A percentile compares a stretch with the other conserved stretches of the same genome.
Evolutionary conservation across 2,113 vertebrate species (phyloP).

Genomic region (Halichoeres trimaculatus): DNA sequence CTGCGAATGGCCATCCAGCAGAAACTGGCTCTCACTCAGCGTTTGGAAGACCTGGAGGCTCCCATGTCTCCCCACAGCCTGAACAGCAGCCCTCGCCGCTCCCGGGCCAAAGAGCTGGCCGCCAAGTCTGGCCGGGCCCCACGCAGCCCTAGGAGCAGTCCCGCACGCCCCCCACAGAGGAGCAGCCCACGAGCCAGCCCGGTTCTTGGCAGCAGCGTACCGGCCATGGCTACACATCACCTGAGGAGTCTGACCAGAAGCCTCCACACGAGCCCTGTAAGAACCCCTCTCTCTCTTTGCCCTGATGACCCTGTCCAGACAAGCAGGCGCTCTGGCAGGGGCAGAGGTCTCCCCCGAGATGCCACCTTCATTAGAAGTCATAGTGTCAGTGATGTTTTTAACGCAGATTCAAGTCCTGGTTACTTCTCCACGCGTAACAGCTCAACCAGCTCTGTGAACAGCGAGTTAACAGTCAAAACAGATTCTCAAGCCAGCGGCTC

Average conservation of each 20-base stretch:
- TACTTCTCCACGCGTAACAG: conserved; percentile 16
- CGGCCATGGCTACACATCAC: conserved; percentile 70
- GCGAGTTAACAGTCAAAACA: conserved; percentile 46
- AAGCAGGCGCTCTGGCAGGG: conserved; percentile 24
- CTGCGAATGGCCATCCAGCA: conserved; percentile 89
- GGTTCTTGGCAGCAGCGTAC: conserved; percentile 66
- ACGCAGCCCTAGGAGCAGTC: conserved; percentile 81
- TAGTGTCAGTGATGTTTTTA: conserved; percentile 68
- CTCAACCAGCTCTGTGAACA: conserved; percentile 49
- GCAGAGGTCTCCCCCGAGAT: conserved; percentile 64
- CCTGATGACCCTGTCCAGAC: conserved; percentile 32
- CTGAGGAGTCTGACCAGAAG: conserved; percentile 75
- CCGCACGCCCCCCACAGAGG: conserved; percentile 62
- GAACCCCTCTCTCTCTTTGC: conserved; percentile 66
- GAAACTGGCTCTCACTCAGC: conserved; percentile 85
- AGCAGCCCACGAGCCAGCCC: conserved; percentile 79
- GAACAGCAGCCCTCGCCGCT: conserved; percentile 81
- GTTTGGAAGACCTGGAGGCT: conserved; percentile 85
- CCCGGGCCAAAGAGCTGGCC: conserved; percentile 81
- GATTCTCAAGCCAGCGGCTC: conserved; percentile 22
- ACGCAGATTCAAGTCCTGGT: neutral
- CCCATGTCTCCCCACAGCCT: conserved; percentile 82
- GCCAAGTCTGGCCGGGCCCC: conserved; percentile 78
- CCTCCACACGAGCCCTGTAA: conserved; percentile 84
- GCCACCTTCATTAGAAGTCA: conserved; percentile 77